phyloP scores from a whole-genome alignment of 2,113 vertebrate genomes.

The Meles meles region DNA sequence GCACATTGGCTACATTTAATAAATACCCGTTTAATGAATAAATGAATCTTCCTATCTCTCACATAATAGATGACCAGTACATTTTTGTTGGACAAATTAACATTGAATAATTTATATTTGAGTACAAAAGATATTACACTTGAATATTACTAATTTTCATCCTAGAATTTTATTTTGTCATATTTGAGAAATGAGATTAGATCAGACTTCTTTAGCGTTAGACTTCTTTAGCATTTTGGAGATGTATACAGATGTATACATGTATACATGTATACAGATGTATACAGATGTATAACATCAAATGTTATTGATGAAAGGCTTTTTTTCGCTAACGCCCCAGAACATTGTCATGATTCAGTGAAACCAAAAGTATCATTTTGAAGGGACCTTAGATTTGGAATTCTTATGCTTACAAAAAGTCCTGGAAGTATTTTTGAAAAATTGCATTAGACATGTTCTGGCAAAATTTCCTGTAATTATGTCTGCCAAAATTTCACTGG shows the following conservation, averaged over 20 bases:
- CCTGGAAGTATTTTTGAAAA: constrained; percentile 17
- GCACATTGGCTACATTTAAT: not conserved
- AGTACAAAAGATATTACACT: not conserved
- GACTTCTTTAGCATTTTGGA: not conserved
- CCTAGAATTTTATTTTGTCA: not conserved
- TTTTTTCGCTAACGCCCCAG: not conserved
- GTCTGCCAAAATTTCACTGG: not conserved
- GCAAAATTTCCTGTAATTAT: not conserved
- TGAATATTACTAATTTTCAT: not conserved
- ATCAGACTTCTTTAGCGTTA: not conserved
- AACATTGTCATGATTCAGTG: not conserved
- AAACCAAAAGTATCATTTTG: not conserved
- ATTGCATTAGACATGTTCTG: constrained; percentile 4
- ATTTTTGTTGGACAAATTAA: not conserved
- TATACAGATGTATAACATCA: not conserved
- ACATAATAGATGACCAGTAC: not conserved
- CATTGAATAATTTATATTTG: not conserved
- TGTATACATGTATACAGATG: no score
- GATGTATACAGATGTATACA: not conserved
- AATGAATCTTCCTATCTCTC: not conserved
- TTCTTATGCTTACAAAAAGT: not conserved
- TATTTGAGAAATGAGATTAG: not conserved
- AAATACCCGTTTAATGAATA: not conserved
- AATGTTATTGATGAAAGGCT: not conserved
- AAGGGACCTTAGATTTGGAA: not conserved